These are phyloP conservation scores for Alosa alosa DNA, from an alignment of 2,113 vertebrate genomes.

Conservation along the genomic window DNA sequence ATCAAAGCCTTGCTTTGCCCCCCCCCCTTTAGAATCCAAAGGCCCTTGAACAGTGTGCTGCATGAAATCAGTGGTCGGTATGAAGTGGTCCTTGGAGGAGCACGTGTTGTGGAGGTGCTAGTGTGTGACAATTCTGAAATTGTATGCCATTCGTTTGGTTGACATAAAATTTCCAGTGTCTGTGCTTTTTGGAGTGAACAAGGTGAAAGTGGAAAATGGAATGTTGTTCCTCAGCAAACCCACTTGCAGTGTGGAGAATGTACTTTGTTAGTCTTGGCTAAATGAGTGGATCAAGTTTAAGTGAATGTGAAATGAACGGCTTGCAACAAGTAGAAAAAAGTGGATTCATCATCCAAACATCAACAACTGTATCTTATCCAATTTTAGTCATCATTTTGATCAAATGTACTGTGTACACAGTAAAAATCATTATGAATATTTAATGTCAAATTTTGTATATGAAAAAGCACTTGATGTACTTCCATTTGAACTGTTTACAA, in stretches of 20 bases:
- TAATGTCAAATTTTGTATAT: neutral
- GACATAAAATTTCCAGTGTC: neutral
- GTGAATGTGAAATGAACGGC: neutral
- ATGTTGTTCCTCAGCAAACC: neutral
- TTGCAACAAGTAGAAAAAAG: neutral
- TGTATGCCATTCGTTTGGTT: neutral
- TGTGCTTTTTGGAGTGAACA: neutral
- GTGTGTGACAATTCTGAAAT: neutral
- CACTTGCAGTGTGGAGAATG: neutral
- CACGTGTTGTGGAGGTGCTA: neutral
- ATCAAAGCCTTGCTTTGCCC: neutral
- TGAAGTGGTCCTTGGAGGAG: neutral
- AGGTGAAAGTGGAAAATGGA: neutral
- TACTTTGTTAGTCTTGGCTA: neutral
- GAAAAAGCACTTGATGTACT: neutral
- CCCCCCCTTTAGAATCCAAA: neutral
- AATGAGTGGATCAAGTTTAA: neutral
- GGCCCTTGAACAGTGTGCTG: neutral
- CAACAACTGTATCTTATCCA: neutral
- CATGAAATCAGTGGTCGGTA: neutral
- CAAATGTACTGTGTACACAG: neutral
- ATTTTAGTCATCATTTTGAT: neutral
- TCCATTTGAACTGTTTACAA: neutral
- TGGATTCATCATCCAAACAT: neutral
- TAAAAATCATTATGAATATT: neutral